A percentile compares a stretch with the other conserved stretches of the same genome.
phyloP scores from a whole-genome alignment of 2,797 vertebrate species.

The Microcaecilia unicolor region DNA sequence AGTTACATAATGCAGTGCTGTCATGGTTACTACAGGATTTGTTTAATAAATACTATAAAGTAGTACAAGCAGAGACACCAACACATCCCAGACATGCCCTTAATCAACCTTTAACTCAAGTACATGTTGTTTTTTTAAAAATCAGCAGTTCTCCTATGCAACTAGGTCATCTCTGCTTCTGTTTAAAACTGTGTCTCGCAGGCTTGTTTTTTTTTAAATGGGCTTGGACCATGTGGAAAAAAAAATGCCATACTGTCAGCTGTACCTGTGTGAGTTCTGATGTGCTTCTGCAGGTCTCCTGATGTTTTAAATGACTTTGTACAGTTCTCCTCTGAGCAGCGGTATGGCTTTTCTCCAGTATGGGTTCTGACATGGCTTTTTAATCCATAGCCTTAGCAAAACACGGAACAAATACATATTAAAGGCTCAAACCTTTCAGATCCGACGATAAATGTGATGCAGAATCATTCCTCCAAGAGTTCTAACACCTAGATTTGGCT shows the following conservation, averaged over 20 bases:
- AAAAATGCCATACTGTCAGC: too few relatives aligned
- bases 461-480: too few relatives aligned
- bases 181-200: background rate
- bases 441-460: too few relatives aligned
- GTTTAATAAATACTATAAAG: conserved; percentile 2
- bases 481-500: too few relatives aligned
- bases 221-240: too few relatives aligned
- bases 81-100: conserved; percentile 5
- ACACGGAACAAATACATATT: too few relatives aligned
- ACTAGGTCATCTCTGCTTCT: conserved; percentile 6
- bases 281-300: conserved; percentile 95
- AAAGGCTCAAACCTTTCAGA: too few relatives aligned
- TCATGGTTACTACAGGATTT: conserved; percentile 22
- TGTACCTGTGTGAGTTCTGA: conserved; percentile 94
- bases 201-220: too few relatives aligned
- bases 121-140: background rate
- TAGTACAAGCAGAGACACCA: background rate
- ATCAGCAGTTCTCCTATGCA: conserved; percentile 19
- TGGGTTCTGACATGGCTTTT: conserved; percentile 96
- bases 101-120: background rate
- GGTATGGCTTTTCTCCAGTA: conserved; percentile 95
- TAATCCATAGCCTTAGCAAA: conserved; percentile 82
- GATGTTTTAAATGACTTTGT: conserved; percentile 97
- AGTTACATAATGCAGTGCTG: conserved; percentile 10
- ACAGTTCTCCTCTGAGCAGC: conserved; percentile 92